These are phyloP conservation scores for Centropus unirufus DNA, from an alignment of 2,113 vertebrate species.

Conservation along the genomic window DNA sequence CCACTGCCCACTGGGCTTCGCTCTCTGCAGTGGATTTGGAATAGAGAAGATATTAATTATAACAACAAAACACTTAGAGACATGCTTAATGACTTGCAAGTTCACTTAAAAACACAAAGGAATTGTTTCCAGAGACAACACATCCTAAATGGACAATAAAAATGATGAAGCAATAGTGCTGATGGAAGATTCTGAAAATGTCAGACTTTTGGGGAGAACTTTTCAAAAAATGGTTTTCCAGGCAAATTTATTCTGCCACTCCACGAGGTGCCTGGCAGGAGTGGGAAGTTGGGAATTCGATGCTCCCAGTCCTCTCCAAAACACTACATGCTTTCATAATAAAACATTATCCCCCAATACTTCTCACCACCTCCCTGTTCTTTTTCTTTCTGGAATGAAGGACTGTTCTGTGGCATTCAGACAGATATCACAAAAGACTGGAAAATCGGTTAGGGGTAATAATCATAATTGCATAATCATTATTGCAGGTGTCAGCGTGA, in stretches of 20 bases:
- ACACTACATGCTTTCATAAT: not conserved
- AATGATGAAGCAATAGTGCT: not conserved
- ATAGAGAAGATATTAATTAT: not conserved
- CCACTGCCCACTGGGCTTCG: not conserved
- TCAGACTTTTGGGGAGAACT: not conserved
- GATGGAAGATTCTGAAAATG: not conserved
- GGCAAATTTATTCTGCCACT: not conserved
- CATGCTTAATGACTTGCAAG: not conserved
- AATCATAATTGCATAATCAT: not conserved
- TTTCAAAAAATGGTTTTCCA: not conserved
- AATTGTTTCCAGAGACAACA: not conserved
- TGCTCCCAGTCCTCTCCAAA: not conserved
- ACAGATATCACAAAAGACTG: not conserved
- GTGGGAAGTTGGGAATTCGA: not conserved
- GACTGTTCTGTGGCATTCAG: not conserved
- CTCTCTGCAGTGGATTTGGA: not conserved
- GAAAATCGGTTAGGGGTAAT: fast-evolving
- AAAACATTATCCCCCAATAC: not conserved
- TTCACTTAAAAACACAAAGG: not conserved
- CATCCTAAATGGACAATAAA: not conserved
- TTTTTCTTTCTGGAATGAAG: not conserved
- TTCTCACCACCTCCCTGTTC: not conserved
- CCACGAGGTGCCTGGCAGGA: not conserved
- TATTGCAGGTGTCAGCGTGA: not conserved
- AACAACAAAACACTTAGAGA: not conserved